These are phyloP conservation scores for Erethizon dorsatum DNA, from an alignment of 2,797 vertebrate species.

Conservation along the genomic window DNA sequence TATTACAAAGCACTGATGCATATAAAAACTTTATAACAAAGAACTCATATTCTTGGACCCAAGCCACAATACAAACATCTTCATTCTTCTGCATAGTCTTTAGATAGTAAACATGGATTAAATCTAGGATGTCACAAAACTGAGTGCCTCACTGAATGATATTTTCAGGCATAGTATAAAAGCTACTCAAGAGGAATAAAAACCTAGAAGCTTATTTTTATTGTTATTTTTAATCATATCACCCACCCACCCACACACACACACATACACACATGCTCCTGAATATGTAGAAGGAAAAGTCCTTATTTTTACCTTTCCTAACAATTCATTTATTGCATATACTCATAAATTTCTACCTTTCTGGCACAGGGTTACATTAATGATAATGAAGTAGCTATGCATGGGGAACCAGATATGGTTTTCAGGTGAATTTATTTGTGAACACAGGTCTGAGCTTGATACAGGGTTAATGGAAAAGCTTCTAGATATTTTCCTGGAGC, in stretches of 20 bases:
- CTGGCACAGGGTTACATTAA: background rate
- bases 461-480: fast-evolving
- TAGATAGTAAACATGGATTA: constrained; percentile 36
- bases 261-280: background rate
- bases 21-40: constrained; percentile 71
- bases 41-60: constrained; percentile 44
- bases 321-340: background rate
- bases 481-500: background rate
- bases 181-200: background rate
- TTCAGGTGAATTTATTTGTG: background rate
- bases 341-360: background rate
- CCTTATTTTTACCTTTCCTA: background rate
- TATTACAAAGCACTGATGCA: constrained; percentile 55
- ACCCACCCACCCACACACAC: background rate
- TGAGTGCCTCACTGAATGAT: background rate
- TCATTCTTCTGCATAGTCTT: constrained; percentile 43
- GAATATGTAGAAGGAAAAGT: background rate
- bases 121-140: constrained; percentile 35
- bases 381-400: background rate
- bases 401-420: background rate
- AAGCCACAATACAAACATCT: constrained; percentile 23
- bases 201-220: background rate
- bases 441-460: background rate
- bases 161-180: background rate
- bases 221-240: background rate